Conservation (phyloP, 2,888 invertebrate species). For the Aradus depressus region DNA sequence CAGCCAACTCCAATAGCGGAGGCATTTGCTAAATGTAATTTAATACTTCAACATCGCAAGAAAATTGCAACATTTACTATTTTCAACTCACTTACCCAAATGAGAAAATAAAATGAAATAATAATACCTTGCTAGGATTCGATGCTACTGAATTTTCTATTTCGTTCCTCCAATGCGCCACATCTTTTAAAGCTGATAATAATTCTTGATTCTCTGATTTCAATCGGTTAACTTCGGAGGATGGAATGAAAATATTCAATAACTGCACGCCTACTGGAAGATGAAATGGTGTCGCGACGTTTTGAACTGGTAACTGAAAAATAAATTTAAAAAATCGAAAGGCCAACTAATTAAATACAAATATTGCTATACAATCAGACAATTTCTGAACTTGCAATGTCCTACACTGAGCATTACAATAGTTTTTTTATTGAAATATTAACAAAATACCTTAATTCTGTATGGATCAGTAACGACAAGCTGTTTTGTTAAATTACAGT, state of each 20-base stretch:
- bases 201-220: slow-evolving; percentile 30
- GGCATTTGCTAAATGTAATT: no score
- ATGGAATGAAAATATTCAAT: slow-evolving; percentile 61
- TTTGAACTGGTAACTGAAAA: slow-evolving; percentile 56
- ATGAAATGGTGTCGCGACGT: slow-evolving; percentile 51
- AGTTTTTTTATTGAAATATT: no score
- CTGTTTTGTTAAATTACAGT: slow-evolving; percentile 61
- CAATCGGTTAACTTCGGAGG: slow-evolving; percentile 44
- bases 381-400: no score
- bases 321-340: not conserved
- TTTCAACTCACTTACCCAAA: no score
- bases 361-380: no score
- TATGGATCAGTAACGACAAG: slow-evolving; percentile 73
- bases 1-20: no score
- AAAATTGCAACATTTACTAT: no score
- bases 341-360: no score
- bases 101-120: not conserved
- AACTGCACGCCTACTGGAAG: slow-evolving; percentile 72
- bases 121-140: slow-evolving; percentile 5
- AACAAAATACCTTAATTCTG: slow-evolving; percentile 51
- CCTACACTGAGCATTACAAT: no score
- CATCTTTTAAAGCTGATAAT: slow-evolving; percentile 16
- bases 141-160: slow-evolving; percentile 8
- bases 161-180: slow-evolving; percentile 23
- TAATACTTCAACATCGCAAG: no score